Percentiles rank a stretch among this genome's conserved stretches.
Evolutionary conservation across 2,113 vertebrate species (phyloP).

Genomic region (Siniperca knerii): DNA sequence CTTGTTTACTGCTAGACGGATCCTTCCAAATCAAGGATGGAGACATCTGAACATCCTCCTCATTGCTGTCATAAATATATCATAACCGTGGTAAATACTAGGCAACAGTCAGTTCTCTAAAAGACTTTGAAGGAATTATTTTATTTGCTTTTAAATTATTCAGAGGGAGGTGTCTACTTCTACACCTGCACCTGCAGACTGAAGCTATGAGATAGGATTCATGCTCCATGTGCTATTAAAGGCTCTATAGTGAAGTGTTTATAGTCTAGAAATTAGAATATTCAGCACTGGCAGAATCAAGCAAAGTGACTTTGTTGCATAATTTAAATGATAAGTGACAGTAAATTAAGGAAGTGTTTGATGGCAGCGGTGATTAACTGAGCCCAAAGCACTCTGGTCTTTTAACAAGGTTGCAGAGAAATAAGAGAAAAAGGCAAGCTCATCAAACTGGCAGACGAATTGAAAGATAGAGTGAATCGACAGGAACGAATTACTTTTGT

Average conservation of each 20-base stretch:
- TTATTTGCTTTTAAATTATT: constrained; percentile 57
- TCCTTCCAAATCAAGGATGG: constrained; percentile 43
- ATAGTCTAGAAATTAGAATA: constrained; percentile 44
- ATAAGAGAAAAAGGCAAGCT: constrained; percentile 47
- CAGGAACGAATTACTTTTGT: constrained; percentile 69
- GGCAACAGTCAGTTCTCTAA: constrained; percentile 20
- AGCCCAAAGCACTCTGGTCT: constrained; percentile 10
- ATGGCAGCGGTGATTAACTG: constrained; percentile 37
- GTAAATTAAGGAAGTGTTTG: constrained; percentile 35
- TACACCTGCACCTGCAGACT: constrained; percentile 24
- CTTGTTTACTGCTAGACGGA: constrained; percentile 46
- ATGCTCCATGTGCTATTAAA: constrained; percentile 48
- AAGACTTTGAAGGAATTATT: constrained; percentile 26
- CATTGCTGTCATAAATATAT: constrained; percentile 49
- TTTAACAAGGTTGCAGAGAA: constrained; percentile 28
- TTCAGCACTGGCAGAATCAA: constrained; percentile 28
- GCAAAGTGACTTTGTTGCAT: constrained; percentile 46
- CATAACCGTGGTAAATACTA: constrained; percentile 22
- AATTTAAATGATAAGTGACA: constrained; percentile 51
- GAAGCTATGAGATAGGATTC: constrained; percentile 49
- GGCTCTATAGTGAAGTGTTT: constrained; percentile 34
- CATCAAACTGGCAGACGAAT: constrained; percentile 55
- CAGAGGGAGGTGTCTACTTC: constrained; percentile 23
- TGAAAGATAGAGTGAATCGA: constrained; percentile 59
- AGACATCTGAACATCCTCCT: constrained; percentile 46